Percentiles rank a stretch among this genome's conserved stretches.
Conservation (phyloP, 37 sponge, comb jelly and placozoan species). For the Eunapius fragilis region DNA sequence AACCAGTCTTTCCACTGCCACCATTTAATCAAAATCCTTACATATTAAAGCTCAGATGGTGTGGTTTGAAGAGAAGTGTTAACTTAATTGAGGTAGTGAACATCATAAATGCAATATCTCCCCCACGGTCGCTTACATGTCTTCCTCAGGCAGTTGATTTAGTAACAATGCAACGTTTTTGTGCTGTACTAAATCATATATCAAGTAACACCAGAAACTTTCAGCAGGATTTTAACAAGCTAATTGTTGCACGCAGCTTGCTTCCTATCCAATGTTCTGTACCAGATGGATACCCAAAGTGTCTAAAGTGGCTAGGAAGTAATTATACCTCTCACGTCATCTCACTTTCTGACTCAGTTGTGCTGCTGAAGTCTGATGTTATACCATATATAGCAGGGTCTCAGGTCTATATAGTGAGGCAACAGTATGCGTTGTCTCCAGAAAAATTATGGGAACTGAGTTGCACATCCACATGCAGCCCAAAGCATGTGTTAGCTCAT, state of each 20-base stretch:
- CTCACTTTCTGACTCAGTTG: conserved; percentile 2
- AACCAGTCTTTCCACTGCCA: conserved; percentile 48
- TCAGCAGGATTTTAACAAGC: background rate
- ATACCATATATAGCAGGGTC: conserved; percentile 35
- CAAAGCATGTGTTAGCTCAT: conserved; percentile 22
- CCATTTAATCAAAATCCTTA: conserved; percentile 11
- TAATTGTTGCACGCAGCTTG: conserved; percentile 8
- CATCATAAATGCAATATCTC: conserved; percentile 14
- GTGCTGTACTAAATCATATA: conserved; percentile 30
- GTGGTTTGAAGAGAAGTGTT: conserved; percentile 23
- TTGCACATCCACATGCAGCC: background rate
- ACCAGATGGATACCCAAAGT: conserved; percentile 37
- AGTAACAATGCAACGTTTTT: conserved; percentile 6
- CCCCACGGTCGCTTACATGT: too few relatives aligned
- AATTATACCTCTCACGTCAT: conserved; percentile 21
- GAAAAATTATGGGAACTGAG: background rate
- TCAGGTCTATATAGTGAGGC: conserved; percentile 22
- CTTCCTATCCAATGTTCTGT: conserved; percentile 29
- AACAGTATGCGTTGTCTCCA: background rate
- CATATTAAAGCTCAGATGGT: background rate
- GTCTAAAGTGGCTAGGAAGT: conserved; percentile 49
- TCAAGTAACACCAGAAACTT: background rate
- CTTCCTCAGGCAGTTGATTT: conserved; percentile 16
- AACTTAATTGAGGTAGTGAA: conserved; percentile 29
- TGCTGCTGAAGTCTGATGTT: background rate